phyloP scores from a whole-genome alignment of 2,888 invertebrate genomes.

The Loripinus fragilis region DNA sequence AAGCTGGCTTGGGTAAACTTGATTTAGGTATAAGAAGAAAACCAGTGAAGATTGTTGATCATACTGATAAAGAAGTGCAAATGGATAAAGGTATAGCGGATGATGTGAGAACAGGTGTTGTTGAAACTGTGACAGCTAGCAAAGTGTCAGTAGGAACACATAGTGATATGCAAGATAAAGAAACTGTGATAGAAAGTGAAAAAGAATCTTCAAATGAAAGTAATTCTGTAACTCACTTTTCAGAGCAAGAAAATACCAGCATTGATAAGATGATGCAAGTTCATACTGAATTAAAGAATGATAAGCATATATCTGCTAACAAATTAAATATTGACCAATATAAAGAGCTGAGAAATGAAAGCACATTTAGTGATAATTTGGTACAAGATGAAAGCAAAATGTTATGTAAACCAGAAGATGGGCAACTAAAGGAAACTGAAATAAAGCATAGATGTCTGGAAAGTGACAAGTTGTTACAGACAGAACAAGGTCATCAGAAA shows the following conservation, averaged over 20 bases:
- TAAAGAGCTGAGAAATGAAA: neutral
- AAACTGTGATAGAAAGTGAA: no score
- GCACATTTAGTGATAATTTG: neutral
- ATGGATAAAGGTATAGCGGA: no score
- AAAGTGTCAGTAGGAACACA: neutral
- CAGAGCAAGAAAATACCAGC: no score
- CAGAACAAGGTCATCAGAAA: no score
- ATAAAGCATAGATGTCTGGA: neutral
- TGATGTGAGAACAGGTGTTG: neutral
- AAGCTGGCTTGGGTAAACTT: conserved; percentile 29
- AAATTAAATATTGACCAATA: neutral
- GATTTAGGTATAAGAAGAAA: conserved; percentile 46
- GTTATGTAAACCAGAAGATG: no score
- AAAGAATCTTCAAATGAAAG: no score
- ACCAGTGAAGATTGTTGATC: neutral
- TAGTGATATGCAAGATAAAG: no score
- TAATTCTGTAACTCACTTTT: no score
- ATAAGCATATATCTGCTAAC: no score
- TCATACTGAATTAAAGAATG: no score
- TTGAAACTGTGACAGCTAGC: neutral
- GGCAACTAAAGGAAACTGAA: neutral
- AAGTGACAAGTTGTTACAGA: neutral
- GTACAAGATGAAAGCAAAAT: neutral
- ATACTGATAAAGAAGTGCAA: neutral
- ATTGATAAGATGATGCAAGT: no score